Base-by-base conservation (phyloP, 2,113 vertebrate species). In the Microtus richardsoni region DNA sequence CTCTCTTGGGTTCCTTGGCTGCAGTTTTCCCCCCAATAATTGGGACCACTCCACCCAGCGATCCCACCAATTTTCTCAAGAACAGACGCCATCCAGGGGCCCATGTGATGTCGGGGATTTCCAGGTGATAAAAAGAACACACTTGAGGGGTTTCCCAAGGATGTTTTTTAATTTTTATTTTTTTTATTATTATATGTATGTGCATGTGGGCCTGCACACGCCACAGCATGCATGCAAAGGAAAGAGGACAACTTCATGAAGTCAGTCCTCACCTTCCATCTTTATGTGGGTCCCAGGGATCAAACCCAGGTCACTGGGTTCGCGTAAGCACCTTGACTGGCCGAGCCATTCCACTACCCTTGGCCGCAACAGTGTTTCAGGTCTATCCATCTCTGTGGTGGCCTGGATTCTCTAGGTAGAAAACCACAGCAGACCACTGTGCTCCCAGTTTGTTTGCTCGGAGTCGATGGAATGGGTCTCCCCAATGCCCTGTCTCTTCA, bases 91-190 rank as follows among this genome's bases (percentile, higher is more conserved):
- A 44, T 79, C 13, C 33, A 79, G 64, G 33, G 4, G 24, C 41
- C 30, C 28, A 5, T 36, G 33, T 26, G 64, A 28, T 54, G 47
- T 36, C 41, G 64, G 89, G 41, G 87, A 75, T 88, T 95, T 89
- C 85, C 28, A 89, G 88, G 49, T 79, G 36, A 87, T 89, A 77
- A 95, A 88, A 88, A 91, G 11, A 90, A 89, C 41, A 60, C 30
- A 93, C 36, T 52, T 41, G 21, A 66, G 19, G 84, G 44, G 58
- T 70, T 64, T 10, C 52, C 89, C 47, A 79, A 54, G 94, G 77
- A 71, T 87, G 36, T 28, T 83, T 83, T 41, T 17, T 4, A 16
- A 60, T 84, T 84, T 84, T 82, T 60, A 60, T 44, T 64, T 84
- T 84, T 26, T 24, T 80, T 39, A 12, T 80, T 58, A 52, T 79